Percentiles rank a stretch among this genome's conserved stretches.
phyloP scores from a whole-genome alignment of 2,113 vertebrate species.

The Chunga burmeisteri region DNA sequence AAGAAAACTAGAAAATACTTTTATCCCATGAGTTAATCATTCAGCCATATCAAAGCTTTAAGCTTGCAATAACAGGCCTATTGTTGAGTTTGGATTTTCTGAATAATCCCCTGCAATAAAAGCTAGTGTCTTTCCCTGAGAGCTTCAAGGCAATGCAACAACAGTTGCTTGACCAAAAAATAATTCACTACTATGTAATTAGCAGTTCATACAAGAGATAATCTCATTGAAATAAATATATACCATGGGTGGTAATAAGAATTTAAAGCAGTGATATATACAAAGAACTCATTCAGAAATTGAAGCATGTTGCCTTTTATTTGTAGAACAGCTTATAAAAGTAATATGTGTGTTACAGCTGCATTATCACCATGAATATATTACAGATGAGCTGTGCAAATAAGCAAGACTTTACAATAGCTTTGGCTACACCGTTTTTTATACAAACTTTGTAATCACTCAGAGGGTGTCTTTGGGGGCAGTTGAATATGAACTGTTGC shows the following conservation, averaged over 20 bases:
- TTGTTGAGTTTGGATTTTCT: neutral
- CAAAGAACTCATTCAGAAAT: neutral
- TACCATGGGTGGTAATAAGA: neutral
- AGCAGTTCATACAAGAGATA: neutral
- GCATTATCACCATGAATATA: neutral
- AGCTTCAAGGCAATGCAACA: neutral
- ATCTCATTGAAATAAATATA: neutral
- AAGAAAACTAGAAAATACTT: neutral
- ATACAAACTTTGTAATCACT: neutral
- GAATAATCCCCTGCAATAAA: neutral
- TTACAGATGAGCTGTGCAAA: neutral
- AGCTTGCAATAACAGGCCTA: neutral
- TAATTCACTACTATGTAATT: neutral
- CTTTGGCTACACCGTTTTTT: neutral
- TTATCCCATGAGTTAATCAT: neutral
- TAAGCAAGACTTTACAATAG: neutral
- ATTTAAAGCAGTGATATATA: neutral
- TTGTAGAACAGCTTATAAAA: neutral
- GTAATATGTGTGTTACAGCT: neutral
- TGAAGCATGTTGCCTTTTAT: neutral
- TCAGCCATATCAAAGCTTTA: neutral
- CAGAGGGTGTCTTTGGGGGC: neutral
- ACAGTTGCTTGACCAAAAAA: neutral
- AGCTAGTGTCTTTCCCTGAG: neutral
- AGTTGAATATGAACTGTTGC: neutral